Conservation (phyloP, 2,113 vertebrate species). For the Rostratula benghalensis region DNA sequence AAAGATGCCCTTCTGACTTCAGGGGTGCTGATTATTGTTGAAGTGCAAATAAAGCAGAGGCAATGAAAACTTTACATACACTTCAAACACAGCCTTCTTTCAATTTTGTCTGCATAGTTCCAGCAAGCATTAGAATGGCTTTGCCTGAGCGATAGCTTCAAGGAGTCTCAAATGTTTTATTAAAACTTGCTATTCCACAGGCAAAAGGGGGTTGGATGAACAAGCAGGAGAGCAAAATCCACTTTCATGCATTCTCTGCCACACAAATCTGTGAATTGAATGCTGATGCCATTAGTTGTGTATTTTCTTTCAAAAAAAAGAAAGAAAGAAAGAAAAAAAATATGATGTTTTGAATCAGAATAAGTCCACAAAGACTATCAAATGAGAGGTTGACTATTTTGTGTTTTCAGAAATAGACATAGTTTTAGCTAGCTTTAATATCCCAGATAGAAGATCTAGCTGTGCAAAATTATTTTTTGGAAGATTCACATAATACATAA, state of each 20-base stretch:
- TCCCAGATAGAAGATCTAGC: background rate
- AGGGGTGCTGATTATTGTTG: background rate
- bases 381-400: background rate
- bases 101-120: background rate
- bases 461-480: background rate
- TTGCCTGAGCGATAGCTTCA: background rate
- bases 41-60: background rate
- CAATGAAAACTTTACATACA: background rate
- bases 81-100: background rate
- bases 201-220: background rate
- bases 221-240: background rate
- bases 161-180: background rate
- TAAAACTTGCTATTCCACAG: background rate
- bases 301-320: background rate
- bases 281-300: background rate
- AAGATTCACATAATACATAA: background rate
- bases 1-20: background rate
- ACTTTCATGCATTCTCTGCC: background rate
- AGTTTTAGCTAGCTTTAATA: background rate
- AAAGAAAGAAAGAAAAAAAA: background rate
- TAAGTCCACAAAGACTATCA: background rate
- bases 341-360: background rate
- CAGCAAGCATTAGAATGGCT: background rate
- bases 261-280: background rate
- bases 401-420: background rate